Evolutionary conservation across 1,140 invertebrate species (phyloP).

Genomic region (Rhopalosiphum padi): DNA sequence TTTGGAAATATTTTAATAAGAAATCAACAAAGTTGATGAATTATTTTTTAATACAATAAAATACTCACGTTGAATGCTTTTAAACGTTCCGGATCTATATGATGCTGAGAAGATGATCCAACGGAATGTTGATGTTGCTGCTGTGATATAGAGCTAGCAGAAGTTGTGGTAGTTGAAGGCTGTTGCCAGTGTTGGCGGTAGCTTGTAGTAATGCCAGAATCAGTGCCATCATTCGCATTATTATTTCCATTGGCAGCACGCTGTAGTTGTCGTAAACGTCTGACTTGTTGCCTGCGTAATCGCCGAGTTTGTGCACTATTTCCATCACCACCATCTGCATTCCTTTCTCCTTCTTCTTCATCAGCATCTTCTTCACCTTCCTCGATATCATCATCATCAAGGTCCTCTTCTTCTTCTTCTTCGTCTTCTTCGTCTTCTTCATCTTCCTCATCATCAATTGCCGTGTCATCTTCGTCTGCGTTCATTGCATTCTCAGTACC

Average conservation of each 20-base stretch:
- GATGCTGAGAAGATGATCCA: slow-evolving; percentile 63
- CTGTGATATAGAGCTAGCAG: neutral
- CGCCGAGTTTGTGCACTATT: neutral
- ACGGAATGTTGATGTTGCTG: slow-evolving; percentile 5
- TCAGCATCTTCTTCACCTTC: slow-evolving; percentile 28
- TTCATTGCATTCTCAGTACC: neutral
- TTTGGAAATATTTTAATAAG: neutral
- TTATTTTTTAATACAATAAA: neutral
- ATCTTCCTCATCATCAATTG: slow-evolving; percentile 25
- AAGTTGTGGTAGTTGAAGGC: neutral
- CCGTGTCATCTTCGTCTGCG: slow-evolving; percentile 28
- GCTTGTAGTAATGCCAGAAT: neutral
- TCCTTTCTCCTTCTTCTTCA: neutral
- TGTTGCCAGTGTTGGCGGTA: slow-evolving; percentile 27
- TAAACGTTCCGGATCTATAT: slow-evolving; percentile 92
- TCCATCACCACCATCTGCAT: neutral
- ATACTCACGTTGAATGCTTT: slow-evolving; percentile 95
- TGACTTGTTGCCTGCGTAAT: neutral
- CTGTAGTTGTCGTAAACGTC: slow-evolving; percentile 13
- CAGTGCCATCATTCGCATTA: neutral
- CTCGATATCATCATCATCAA: neutral
- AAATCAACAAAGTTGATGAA: neutral
- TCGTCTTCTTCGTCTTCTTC: slow-evolving; percentile 31
- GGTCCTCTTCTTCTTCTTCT: slow-evolving; percentile 30
- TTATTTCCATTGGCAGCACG: neutral